Conservation (phyloP, 2,888 invertebrate genomes). For the Bhutanitis thaidina region DNA sequence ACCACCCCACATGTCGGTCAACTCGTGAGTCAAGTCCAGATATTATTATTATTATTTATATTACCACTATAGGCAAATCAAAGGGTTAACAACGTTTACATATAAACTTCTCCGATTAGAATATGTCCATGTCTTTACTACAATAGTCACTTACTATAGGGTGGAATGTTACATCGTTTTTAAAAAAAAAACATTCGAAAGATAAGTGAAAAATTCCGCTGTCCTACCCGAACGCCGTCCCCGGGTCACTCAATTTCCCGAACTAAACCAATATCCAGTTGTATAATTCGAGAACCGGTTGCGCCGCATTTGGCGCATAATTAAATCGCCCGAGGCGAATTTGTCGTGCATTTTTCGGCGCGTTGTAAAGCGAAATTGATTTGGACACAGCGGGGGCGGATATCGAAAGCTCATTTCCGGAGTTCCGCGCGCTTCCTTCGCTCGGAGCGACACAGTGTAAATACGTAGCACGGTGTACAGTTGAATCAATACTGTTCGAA, state of each 20-base stretch:
- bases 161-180: too few species aligned
- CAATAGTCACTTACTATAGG: too few species aligned
- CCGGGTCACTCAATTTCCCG: not conserved
- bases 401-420: conserved; percentile 39
- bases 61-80: too few species aligned
- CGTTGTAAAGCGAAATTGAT: conserved; percentile 61
- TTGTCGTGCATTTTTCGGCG: conserved; percentile 26
- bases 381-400: conserved; percentile 51
- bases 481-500: not conserved
- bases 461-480: not conserved
- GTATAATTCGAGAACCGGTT: not conserved
- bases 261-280: conserved; percentile 4
- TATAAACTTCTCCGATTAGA: too few species aligned
- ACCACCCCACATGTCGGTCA: too few species aligned
- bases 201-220: not conserved
- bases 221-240: not conserved
- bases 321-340: conserved; percentile 20
- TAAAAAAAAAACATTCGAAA: too few species aligned
- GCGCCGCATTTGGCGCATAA: conserved; percentile 8
- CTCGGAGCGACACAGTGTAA: not conserved
- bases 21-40: too few species aligned
- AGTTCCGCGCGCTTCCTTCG: not conserved
- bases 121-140: too few species aligned
- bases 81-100: too few species aligned
- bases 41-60: too few species aligned